phyloP scores from a whole-genome alignment of 35 echinoderm and acorn worm genomes.

The Patiria miniata region DNA sequence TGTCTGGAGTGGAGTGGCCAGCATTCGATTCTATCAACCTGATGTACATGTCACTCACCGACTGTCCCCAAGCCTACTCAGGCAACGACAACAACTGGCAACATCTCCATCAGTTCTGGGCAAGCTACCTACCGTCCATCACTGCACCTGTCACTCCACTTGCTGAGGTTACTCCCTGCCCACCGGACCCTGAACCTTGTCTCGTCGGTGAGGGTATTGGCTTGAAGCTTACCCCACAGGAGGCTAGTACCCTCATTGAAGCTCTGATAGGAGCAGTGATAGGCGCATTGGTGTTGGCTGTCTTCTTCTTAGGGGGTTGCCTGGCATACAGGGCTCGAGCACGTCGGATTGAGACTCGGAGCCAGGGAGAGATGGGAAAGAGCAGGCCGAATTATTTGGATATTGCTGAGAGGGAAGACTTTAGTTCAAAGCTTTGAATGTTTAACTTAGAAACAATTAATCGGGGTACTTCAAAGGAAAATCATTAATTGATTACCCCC shows the following conservation, averaged over 20 bases:
- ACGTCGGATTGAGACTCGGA: not conserved
- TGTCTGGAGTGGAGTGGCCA: not conserved
- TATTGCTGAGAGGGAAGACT: too few species aligned
- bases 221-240: not conserved
- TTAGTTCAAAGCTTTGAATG: too few species aligned
- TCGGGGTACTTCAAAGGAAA: too few species aligned
- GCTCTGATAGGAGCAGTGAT: conserved; percentile 21
- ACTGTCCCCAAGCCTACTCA: not conserved
- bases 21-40: not conserved
- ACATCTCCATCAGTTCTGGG: conserved; percentile 4
- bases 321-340: not conserved
- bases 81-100: not conserved
- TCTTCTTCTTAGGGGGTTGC: not conserved
- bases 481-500: too few species aligned
- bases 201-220: conserved; percentile 1
- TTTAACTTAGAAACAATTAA: too few species aligned
- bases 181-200: not conserved
- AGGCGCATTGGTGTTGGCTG: not conserved
- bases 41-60: not conserved
- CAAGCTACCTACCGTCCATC: not conserved
- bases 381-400: not conserved
- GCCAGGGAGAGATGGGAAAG: not conserved
- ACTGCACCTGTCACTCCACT: not conserved
- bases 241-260: conserved; percentile 19
- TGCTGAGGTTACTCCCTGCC: not conserved